Conservation (phyloP, 2,113 vertebrate genomes). For the Psilopogon haemacephalus region DNA sequence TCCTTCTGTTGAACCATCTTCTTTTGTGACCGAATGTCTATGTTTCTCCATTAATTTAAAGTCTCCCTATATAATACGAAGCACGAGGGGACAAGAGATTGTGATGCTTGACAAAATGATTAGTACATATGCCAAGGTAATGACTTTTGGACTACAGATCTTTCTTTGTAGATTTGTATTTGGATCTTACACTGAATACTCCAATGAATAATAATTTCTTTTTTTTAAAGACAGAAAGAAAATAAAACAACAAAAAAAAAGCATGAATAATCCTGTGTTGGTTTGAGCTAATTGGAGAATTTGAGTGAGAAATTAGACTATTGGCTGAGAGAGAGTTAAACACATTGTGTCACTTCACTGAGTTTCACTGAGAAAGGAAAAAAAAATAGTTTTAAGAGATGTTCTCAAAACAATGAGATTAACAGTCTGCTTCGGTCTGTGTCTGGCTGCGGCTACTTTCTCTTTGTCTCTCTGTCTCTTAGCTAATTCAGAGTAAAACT, state of each 20-base stretch:
- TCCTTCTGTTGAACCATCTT: neutral
- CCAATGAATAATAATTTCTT: neutral
- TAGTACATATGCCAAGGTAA: neutral
- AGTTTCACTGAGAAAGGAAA: no score
- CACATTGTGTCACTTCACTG: no score
- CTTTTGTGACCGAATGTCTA: neutral
- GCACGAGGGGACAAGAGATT: neutral
- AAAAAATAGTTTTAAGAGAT: no score
- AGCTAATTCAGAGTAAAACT: no score
- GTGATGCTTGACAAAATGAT: neutral
- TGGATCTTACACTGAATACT: neutral
- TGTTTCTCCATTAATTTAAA: neutral
- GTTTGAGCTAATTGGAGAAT: no score
- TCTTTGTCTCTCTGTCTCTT: no score
- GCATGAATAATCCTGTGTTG: neutral
- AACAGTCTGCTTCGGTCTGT: no score
- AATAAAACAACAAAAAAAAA: neutral
- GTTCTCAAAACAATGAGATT: no score
- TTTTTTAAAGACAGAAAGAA: no score
- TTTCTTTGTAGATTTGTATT: neutral
- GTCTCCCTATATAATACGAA: neutral
- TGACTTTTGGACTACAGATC: neutral
- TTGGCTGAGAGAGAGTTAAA: no score
- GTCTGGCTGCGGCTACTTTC: no score
- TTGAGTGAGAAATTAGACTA: no score